A percentile compares a stretch with the other conserved stretches of the same genome.
Evolutionary conservation across 2,888 invertebrate genomes (phyloP).

Genomic region (Adelphocoris suturalis): DNA sequence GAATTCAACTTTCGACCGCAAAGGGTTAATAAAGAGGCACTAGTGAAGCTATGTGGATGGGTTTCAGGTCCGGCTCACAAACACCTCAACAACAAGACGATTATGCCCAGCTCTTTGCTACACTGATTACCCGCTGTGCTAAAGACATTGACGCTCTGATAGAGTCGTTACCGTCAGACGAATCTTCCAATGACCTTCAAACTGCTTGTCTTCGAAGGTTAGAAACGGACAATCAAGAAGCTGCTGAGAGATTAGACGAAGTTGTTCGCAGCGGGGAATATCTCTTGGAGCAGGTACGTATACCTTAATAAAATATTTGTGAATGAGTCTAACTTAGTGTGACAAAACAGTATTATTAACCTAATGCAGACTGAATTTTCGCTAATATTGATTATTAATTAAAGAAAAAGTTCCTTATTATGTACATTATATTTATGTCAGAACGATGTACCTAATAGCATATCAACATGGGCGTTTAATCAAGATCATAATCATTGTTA

Average conservation of each 20-base stretch:
- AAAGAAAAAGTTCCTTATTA: no score
- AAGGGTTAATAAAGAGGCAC: no score
- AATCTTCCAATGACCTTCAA: slow-evolving; percentile 95
- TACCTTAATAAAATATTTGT: background rate
- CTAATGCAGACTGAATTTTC: no score
- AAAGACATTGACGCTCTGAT: slow-evolving; percentile 98
- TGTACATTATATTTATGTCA: no score
- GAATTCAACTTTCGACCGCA: no score
- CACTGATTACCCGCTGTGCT: slow-evolving; percentile 95
- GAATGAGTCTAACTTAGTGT: no score
- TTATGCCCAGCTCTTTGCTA: slow-evolving; percentile 95
- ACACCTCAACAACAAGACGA: slow-evolving; percentile 92
- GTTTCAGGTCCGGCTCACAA: slow-evolving; percentile 83
- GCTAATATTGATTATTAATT: no score
- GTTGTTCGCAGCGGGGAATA: slow-evolving; percentile 93
- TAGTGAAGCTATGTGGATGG: no score
- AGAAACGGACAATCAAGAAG: slow-evolving; percentile 95
- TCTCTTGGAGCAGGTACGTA: slow-evolving; percentile 84
- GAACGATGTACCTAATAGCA: no score
- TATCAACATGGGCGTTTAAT: no score
- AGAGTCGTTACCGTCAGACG: slow-evolving; percentile 96
- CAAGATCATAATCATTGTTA: no score
- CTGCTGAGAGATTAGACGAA: slow-evolving; percentile 84
- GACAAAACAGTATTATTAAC: no score
- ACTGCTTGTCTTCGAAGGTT: slow-evolving; percentile 84